These are phyloP conservation scores for Platorchestia sp. DNA, from an alignment of 1,140 invertebrate species.

Conservation along the genomic window DNA sequence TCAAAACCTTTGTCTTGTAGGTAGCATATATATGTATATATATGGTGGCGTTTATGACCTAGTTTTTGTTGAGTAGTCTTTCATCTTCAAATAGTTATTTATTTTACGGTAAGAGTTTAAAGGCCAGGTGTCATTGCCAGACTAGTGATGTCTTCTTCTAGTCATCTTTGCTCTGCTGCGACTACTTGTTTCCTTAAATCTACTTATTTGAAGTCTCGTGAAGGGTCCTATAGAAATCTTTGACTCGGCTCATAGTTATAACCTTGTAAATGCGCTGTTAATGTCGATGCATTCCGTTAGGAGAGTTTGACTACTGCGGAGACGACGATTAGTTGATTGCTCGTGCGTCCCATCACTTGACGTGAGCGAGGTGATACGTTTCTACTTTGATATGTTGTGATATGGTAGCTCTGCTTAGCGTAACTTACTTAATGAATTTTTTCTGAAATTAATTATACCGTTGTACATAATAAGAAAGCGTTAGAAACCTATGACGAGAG, in stretches of 20 bases:
- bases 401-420: not conserved
- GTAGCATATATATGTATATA: not conserved
- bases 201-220: not conserved
- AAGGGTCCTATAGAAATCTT: not conserved
- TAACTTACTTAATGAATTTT: not conserved
- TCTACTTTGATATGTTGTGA: conserved; percentile 53
- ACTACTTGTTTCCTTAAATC: not conserved
- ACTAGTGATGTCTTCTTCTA: conserved; percentile 28
- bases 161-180: not conserved
- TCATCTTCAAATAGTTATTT: conserved; percentile 47
- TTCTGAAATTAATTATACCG: not conserved
- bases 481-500: not conserved
- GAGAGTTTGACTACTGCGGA: no score
- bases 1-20: not conserved
- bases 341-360: not conserved
- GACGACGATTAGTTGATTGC: not conserved
- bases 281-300: not conserved
- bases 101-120: conserved; percentile 3
- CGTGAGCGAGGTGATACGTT: conserved; percentile 16
- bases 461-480: not conserved
- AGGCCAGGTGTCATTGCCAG: conserved; percentile 1
- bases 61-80: conserved; percentile 16
- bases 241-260: not conserved
- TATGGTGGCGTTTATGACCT: not conserved
- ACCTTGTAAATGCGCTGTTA: not conserved